These are phyloP conservation scores for Arothron firmamentum DNA, from an alignment of 2,113 vertebrate genomes.

Conservation along the genomic window DNA sequence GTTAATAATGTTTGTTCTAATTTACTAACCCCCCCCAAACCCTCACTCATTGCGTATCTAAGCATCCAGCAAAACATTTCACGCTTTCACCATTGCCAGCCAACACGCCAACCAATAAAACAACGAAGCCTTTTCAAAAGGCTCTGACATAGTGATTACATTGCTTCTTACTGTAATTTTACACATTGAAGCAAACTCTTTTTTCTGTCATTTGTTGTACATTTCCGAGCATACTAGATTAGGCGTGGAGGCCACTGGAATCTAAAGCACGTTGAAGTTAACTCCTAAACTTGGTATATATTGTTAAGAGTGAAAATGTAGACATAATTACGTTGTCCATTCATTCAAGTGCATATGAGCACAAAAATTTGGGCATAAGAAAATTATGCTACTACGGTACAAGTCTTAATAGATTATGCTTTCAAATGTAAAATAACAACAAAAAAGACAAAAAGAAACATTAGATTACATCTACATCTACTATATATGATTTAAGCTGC, in stretches of 20 bases:
- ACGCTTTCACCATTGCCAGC: slow-evolving; percentile 24
- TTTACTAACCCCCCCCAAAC: slow-evolving; percentile 50
- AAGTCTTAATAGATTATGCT: slow-evolving; percentile 67
- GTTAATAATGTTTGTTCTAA: slow-evolving; percentile 63
- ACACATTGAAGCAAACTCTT: slow-evolving; percentile 58
- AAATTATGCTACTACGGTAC: slow-evolving; percentile 69
- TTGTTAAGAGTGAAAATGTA: slow-evolving; percentile 59
- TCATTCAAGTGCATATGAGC: slow-evolving; percentile 58
- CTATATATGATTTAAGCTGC: slow-evolving; percentile 69
- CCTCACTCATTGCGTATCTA: slow-evolving; percentile 47
- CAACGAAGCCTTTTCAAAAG: slow-evolving; percentile 40
- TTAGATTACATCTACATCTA: slow-evolving; percentile 73
- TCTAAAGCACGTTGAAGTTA: slow-evolving; percentile 57
- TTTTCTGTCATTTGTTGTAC: slow-evolving; percentile 62
- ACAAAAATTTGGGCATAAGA: slow-evolving; percentile 62
- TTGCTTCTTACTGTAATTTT: slow-evolving; percentile 51
- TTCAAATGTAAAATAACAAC: slow-evolving; percentile 65
- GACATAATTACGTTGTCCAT: slow-evolving; percentile 60
- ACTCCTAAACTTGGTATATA: slow-evolving; percentile 59
- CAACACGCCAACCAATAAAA: slow-evolving; percentile 45
- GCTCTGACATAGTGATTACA: slow-evolving; percentile 53
- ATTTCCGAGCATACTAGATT: slow-evolving; percentile 64
- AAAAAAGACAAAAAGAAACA: slow-evolving; percentile 58
- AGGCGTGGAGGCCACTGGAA: slow-evolving; percentile 50
- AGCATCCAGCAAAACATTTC: slow-evolving; percentile 51